Percentiles rank a stretch among this genome's conserved stretches.
Evolutionary conservation across 2,797 vertebrate genomes (phyloP).

Genomic region (Phataginus tricuspis): DNA sequence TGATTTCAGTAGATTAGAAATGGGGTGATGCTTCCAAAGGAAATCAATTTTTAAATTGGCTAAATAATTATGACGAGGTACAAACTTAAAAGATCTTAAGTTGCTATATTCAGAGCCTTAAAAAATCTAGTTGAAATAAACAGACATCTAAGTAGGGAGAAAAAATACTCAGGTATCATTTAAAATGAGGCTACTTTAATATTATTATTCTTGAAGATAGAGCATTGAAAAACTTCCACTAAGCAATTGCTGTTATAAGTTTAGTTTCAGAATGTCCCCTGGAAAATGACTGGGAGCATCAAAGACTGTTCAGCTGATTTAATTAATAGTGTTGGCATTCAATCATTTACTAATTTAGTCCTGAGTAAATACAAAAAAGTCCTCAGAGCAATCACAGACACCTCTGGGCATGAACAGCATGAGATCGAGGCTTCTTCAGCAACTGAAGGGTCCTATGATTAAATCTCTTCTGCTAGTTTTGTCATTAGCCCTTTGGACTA

Average conservation of each 20-base stretch:
- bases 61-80: background rate
- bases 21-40: background rate
- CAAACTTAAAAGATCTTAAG: background rate
- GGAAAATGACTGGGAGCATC: background rate
- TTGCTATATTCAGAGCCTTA: background rate
- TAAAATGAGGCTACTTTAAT: background rate
- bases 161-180: background rate
- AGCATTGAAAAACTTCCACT: background rate
- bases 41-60: background rate
- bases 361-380: background rate
- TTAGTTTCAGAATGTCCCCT: slow-evolving; percentile 10
- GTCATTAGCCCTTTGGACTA: background rate
- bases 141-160: background rate
- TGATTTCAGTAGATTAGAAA: slow-evolving; percentile 1
- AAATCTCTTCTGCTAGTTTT: background rate
- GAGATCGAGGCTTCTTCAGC: background rate
- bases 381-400: background rate
- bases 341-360: slow-evolving; percentile 40
- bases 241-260: background rate
- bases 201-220: background rate
- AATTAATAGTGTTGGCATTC: slow-evolving; percentile 17
- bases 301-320: slow-evolving; percentile 14
- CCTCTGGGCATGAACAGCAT: background rate
- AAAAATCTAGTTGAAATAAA: background rate
- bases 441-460: background rate